A percentile compares a stretch with the other conserved stretches of the same genome.
Evolutionary conservation across 2,113 vertebrate species (phyloP).

Genomic region (Hydrochoerus hydrochaeris): DNA sequence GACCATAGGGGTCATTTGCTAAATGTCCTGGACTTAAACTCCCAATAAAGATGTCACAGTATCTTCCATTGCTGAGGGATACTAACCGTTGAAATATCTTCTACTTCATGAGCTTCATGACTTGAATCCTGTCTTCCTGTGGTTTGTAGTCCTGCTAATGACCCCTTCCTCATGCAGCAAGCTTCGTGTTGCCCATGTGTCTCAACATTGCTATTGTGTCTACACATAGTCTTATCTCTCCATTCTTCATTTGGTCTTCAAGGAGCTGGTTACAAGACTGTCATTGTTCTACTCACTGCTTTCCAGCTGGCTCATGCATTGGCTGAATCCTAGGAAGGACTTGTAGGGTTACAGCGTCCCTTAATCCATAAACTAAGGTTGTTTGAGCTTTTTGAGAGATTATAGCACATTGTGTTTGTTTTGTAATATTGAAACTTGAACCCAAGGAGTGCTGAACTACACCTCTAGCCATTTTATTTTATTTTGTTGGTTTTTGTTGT

Average conservation of each 20-base stretch:
- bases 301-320: neutral
- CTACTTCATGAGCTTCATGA: neutral
- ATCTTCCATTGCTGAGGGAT: neutral
- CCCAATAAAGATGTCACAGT: neutral
- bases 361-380: neutral
- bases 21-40: neutral
- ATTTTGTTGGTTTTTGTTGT: neutral
- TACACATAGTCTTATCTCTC: fast-evolving
- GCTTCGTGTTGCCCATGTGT: neutral
- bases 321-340: neutral
- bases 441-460: neutral
- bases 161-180: neutral
- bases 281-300: neutral
- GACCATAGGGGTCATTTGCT: neutral
- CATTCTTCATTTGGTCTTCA: neutral
- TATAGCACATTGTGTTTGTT: neutral
- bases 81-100: neutral
- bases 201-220: neutral
- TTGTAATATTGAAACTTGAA: neutral
- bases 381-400: neutral
- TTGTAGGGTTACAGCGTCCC: neutral
- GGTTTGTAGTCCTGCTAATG: neutral
- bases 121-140: neutral
- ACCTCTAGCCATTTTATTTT: neutral
- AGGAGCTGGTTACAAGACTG: neutral